A percentile compares a stretch with the other conserved stretches of the same genome.
phyloP scores from a whole-genome alignment of 92 coral and sea anemone genomes.

The Siderastrea siderea region DNA sequence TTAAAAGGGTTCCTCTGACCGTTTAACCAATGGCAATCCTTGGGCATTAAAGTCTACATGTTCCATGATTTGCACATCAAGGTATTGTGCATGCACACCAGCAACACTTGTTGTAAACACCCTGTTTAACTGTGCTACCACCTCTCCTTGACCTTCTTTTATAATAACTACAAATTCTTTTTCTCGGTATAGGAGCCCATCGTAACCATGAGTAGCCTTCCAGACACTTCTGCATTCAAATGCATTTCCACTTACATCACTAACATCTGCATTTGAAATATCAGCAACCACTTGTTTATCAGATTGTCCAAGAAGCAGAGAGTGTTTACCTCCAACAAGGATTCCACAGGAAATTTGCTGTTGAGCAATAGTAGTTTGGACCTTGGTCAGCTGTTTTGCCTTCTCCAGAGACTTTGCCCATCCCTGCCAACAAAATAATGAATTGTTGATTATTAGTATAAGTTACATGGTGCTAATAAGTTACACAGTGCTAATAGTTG shows the following conservation, averaged over 20 bases:
- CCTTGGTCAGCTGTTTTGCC: conserved; percentile 25
- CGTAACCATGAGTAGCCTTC: conserved; percentile 36
- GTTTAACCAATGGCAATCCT: conserved; percentile 38
- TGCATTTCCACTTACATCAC: conserved; percentile 40
- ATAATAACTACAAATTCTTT: conserved; percentile 29
- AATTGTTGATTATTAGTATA: no score
- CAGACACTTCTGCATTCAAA: conserved; percentile 42
- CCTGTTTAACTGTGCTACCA: conserved; percentile 8
- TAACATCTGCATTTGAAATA: conserved; percentile 9
- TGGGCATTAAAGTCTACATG: background rate
- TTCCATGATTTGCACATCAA: conserved; percentile 37
- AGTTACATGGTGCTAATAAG: no score
- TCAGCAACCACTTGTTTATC: conserved; percentile 25
- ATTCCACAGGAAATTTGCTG: conserved; percentile 17
- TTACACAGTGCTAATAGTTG: no score
- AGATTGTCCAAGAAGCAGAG: conserved; percentile 8
- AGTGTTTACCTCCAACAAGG: conserved; percentile 44
- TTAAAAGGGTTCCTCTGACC: conserved; percentile 30
- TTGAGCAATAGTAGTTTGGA: conserved; percentile 11
- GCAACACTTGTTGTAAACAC: conserved; percentile 35
- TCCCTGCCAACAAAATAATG: conserved; percentile 23
- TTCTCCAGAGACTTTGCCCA: conserved; percentile 48
- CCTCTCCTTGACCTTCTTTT: conserved; percentile 46
- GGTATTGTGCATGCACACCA: conserved; percentile 16
- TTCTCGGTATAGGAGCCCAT: conserved; percentile 50